phyloP scores from a whole-genome alignment of 1,140 invertebrate species.

The Cydia strobilella region DNA sequence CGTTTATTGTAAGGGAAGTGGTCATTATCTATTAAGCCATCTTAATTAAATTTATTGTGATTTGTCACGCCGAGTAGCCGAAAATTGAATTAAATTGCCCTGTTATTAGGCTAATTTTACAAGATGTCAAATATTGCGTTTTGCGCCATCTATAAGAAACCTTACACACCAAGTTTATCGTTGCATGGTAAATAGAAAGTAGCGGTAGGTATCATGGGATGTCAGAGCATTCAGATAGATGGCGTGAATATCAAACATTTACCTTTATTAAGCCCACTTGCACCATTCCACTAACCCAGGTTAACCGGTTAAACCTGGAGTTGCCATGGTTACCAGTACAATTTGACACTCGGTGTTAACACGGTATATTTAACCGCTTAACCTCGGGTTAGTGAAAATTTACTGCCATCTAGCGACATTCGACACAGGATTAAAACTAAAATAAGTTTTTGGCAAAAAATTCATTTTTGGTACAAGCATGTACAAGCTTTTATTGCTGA shows the following conservation, averaged over 20 bases:
- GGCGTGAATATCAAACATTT: not conserved
- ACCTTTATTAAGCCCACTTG: too few species aligned
- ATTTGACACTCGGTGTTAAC: too few species aligned
- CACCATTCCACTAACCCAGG: too few species aligned
- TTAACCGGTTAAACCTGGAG: too few species aligned
- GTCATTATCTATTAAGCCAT: conserved; percentile 24
- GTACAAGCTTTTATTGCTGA: too few species aligned
- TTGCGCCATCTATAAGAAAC: not conserved
- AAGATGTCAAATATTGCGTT: not conserved
- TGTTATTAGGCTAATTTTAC: not conserved
- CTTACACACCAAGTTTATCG: not conserved
- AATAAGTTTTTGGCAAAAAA: too few species aligned
- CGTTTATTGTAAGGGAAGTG: not conserved
- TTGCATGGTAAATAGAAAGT: not conserved
- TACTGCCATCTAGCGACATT: too few species aligned
- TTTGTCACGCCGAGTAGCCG: conserved; percentile 20
- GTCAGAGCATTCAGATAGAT: not conserved
- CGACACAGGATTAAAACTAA: too few species aligned
- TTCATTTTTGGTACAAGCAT: too few species aligned
- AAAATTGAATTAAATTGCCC: conserved; percentile 23
- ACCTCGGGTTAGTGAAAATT: too few species aligned
- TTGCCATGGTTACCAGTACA: too few species aligned
- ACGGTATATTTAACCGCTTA: too few species aligned
- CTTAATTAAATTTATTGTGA: conserved; percentile 27
- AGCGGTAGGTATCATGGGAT: not conserved